Percentiles rank a stretch among this genome's conserved stretches.
phyloP scores from a whole-genome alignment of 2,888 invertebrate species.

The Plagodis pulveraria region DNA sequence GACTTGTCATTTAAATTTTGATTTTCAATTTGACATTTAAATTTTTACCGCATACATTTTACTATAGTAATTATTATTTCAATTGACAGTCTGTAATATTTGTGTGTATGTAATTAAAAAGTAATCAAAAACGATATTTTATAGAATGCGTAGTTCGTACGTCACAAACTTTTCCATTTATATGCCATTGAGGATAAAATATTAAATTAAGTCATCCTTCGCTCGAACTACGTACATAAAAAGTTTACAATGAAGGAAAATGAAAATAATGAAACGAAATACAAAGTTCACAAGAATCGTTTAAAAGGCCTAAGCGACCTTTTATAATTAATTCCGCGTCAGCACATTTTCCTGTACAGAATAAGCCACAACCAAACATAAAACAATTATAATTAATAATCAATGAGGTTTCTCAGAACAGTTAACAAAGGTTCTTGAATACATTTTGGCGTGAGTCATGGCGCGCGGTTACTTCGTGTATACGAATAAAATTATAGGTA shows the following conservation, averaged over 20 bases:
- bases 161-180: too few species aligned
- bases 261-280: background rate
- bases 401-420: conserved; percentile 70
- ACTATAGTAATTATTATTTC: too few species aligned
- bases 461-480: conserved; percentile 4
- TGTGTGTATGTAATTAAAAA: too few species aligned
- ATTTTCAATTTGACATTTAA: too few species aligned
- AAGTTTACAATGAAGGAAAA: background rate
- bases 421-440: conserved; percentile 53
- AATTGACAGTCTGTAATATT: too few species aligned
- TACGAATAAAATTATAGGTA: background rate
- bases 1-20: too few species aligned
- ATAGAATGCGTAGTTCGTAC: too few species aligned
- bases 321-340: conserved; percentile 12
- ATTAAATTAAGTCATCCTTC: too few species aligned
- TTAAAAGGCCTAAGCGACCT: conserved; percentile 3
- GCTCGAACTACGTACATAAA: background rate
- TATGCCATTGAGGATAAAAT: too few species aligned
- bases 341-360: conserved; percentile 40
- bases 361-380: conserved; percentile 43
- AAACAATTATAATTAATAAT: conserved; percentile 71
- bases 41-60: too few species aligned
- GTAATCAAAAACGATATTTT: too few species aligned
- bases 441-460: conserved; percentile 41
- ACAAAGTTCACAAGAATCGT: background rate